A percentile compares a stretch with the other conserved stretches of the same genome.
phyloP scores from a whole-genome alignment of 2,113 vertebrate species.

The Coryphaenoides rupestris region DNA sequence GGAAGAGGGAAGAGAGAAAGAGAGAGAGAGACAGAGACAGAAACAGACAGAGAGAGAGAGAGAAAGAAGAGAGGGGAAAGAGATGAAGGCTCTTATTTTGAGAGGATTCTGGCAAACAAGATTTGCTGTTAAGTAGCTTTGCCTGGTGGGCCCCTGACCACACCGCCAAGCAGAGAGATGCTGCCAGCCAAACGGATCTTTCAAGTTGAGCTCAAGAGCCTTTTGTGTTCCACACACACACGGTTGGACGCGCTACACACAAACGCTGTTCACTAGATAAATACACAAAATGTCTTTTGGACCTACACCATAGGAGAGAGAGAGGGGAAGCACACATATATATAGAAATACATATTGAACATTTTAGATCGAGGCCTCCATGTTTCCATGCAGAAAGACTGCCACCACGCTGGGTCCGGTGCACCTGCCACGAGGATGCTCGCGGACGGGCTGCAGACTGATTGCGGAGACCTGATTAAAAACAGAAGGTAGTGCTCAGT shows the following conservation, averaged over 20 bases:
- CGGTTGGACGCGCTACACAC: constrained; percentile 12
- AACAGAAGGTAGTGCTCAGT: constrained; percentile 30
- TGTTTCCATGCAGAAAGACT: constrained; percentile 28
- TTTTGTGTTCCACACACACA: constrained; percentile 24
- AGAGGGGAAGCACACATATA: background rate
- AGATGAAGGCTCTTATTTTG: constrained; percentile 52
- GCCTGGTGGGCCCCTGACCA: constrained; percentile 46
- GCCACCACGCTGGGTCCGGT: constrained; percentile 18
- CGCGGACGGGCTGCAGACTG: constrained; percentile 25
- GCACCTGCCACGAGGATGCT: background rate
- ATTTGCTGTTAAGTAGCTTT: constrained; percentile 70
- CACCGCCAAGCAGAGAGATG: constrained; percentile 36
- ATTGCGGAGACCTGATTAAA: constrained; percentile 47
- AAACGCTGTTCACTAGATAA: background rate
- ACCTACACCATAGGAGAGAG: constrained; percentile 10
- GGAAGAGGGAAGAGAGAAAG: constrained; percentile 3
- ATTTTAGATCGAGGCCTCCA: background rate
- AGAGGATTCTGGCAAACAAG: constrained; percentile 68
- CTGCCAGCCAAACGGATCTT: constrained; percentile 38
- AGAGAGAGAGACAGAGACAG: background rate
- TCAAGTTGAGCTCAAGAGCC: constrained; percentile 30
- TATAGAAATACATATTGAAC: constrained; percentile 13
- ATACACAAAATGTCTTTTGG: constrained; percentile 11
- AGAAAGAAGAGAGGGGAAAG: background rate
- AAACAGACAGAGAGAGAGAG: constrained; percentile 3